phyloP scores from a whole-genome alignment of 2,113 vertebrate genomes.

The Rhineura floridana region DNA sequence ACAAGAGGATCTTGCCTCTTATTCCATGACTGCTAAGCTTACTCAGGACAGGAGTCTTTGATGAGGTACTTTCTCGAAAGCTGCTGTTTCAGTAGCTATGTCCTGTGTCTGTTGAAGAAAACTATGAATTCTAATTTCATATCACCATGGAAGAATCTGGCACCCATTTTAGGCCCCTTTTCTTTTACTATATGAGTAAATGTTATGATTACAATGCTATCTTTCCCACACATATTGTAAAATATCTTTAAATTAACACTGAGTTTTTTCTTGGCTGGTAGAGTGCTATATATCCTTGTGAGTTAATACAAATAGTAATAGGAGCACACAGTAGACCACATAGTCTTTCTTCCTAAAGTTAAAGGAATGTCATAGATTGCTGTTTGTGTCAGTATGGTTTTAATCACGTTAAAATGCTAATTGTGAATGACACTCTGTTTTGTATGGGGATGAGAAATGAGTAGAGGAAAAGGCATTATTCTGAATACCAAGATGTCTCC shows the following conservation, averaged over 20 bases:
- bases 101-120: neutral
- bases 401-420: constrained; percentile 64
- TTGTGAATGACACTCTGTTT: constrained; percentile 61
- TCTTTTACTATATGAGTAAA: neutral
- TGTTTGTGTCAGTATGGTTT: constrained; percentile 64
- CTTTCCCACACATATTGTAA: neutral
- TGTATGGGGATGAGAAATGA: constrained; percentile 60
- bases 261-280: constrained; percentile 21
- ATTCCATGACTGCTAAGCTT: too few species aligned
- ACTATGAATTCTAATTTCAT: neutral
- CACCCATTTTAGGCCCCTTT: neutral
- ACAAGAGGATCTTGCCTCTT: too few species aligned
- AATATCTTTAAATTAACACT: neutral
- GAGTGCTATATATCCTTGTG: neutral
- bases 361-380: constrained; percentile 55
- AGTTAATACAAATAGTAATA: neutral
- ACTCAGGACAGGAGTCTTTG: too few species aligned
- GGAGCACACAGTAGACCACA: constrained; percentile 20
- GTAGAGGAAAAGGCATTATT: constrained; percentile 55
- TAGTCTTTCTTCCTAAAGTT: constrained; percentile 52
- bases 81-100: neutral
- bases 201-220: neutral
- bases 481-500: constrained; percentile 58
- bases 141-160: neutral
- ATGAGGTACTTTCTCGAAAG: neutral